Evolutionary conservation across 2,797 vertebrate species (phyloP).

Genomic region (Lutjanus campechanus): DNA sequence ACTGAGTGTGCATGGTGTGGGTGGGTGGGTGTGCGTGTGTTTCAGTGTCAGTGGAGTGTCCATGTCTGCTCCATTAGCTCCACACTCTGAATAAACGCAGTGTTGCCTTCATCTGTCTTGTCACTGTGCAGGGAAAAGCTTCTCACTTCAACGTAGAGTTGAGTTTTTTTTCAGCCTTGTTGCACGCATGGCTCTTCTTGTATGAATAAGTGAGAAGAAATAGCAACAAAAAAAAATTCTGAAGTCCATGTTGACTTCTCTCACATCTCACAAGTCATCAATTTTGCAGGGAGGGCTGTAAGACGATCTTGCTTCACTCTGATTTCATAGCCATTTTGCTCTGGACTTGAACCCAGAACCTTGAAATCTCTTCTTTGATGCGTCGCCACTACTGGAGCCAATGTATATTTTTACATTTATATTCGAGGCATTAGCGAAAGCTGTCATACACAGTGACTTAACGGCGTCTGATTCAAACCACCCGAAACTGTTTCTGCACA

Average conservation of each 20-base stretch:
- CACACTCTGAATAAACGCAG: constrained; percentile 36
- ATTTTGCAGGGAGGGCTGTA: constrained; percentile 52
- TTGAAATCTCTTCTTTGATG: constrained; percentile 51
- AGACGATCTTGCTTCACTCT: constrained; percentile 43
- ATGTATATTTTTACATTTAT: constrained; percentile 52
- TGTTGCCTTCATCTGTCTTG: constrained; percentile 18
- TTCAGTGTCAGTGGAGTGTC: constrained; percentile 24
- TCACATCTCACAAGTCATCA: constrained; percentile 57
- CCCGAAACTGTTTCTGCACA: constrained; percentile 17
- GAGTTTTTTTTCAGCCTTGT: constrained; percentile 5
- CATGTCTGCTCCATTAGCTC: constrained; percentile 52
- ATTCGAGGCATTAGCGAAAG: constrained; percentile 38
- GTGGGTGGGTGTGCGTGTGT: constrained; percentile 6
- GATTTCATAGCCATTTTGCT: constrained; percentile 45
- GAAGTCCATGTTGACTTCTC: constrained; percentile 45
- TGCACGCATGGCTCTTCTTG: constrained; percentile 22
- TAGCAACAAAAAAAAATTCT: constrained; percentile 8
- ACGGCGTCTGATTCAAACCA: constrained; percentile 20
- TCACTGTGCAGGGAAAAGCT: constrained; percentile 3
- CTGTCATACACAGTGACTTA: constrained; percentile 14
- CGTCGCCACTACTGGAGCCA: constrained; percentile 2
- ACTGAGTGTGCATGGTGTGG: constrained; percentile 23
- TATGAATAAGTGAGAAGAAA: constrained; percentile 44
- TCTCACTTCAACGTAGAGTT: background rate
- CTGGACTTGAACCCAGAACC: constrained; percentile 53